Evolutionary conservation across 1,140 invertebrate species (phyloP), one percentile per base, ranked within the genome.

Genomic region (Anagrus nilaparvatae): DNA sequence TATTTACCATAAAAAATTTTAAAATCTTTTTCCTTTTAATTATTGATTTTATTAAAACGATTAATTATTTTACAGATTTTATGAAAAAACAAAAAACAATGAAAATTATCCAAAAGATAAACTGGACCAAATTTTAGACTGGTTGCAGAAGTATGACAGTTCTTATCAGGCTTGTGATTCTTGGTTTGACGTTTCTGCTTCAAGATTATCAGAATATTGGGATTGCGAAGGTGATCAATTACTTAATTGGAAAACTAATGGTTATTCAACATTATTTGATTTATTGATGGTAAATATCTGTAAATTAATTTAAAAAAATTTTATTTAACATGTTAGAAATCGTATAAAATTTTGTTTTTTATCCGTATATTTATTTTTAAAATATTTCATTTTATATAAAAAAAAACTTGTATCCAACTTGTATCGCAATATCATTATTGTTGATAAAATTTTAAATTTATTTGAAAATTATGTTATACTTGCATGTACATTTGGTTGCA

Each of bases 201-300:
- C 54, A 37, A 70, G 71, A 12, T 60, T 71, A 18, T 24, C 53
- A 2, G 65, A 75, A 14, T 81, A 79, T 56, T 60, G 66, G 64
- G 58, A 67, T 3, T 79, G 76, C 51, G 67, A 73, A 33, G 79
- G 79, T 2, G 67, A 81, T 58, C 41, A 51, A 16, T 38, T 71
- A 8, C 60, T 76, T 4, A 71, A 74, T 51, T 83, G 79, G 79
- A 78, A 76, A 46, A 55, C 66, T 13, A 67, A 64, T 46, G 78
- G 78, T 19, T 82, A 73, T 50, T 67, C 58, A 41, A 73, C 58
- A 19, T 56, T 82, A 41, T 63, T 83, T 9, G 59, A 74, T 47
- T 38, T 79, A 18, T 59, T 82, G 38, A 68, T 72, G 64, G 75
- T 77, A 69, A 50, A 37, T 46, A 33, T 27, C 66, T 51, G 38